A percentile compares a stretch with the other conserved stretches of the same genome.
Conservation (phyloP, 2,113 vertebrate species). For the Melanerpes formicivorus region DNA sequence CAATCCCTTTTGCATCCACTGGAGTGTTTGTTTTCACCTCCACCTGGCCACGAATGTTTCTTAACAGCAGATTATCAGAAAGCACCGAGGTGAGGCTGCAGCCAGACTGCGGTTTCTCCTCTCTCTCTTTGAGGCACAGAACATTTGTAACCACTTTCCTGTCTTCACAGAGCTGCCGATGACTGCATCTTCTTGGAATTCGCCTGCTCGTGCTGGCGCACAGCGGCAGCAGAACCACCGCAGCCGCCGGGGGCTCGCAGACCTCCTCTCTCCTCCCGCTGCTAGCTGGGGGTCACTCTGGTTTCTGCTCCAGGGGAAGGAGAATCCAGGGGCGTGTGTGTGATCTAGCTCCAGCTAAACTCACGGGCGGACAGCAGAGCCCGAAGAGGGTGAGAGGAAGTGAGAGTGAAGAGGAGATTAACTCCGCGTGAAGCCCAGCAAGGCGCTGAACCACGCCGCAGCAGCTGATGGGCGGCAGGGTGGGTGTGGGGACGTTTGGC, state of each 20-base stretch:
- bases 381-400: background rate
- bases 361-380: background rate
- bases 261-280: constrained; percentile 62
- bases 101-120: constrained; percentile 39
- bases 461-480: background rate
- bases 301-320: constrained; percentile 67
- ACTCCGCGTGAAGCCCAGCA: background rate
- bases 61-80: constrained; percentile 38
- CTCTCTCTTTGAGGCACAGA: constrained; percentile 21
- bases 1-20: background rate
- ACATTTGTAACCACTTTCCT: constrained; percentile 77
- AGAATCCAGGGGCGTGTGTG: background rate
- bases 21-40: background rate
- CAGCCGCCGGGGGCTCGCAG: constrained; percentile 44
- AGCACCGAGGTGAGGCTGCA: constrained; percentile 11
- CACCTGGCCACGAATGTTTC: background rate
- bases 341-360: constrained; percentile 62
- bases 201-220: constrained; percentile 71
- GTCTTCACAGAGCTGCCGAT: constrained; percentile 78
- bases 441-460: background rate
- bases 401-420: background rate
- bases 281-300: constrained; percentile 74
- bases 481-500: background rate
- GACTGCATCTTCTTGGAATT: constrained; percentile 82
- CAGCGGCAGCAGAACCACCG: constrained; percentile 34